Evolutionary conservation across 2,888 invertebrate species (phyloP).

Genomic region (Acronicta leporina): DNA sequence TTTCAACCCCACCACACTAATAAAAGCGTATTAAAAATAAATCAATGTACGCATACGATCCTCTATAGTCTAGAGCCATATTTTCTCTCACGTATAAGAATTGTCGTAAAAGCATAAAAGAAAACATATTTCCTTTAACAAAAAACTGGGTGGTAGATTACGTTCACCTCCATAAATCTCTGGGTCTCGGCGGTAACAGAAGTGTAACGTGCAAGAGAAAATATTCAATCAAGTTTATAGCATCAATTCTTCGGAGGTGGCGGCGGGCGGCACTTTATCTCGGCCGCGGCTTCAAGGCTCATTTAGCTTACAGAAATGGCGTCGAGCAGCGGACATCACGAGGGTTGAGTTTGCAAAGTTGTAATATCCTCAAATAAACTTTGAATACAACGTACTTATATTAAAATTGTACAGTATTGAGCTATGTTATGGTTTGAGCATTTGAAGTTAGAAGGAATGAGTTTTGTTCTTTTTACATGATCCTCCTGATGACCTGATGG

Average conservation of each 20-base stretch:
- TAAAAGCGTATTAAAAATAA: slow-evolving; percentile 38
- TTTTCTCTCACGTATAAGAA: slow-evolving; percentile 8
- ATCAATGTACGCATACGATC: slow-evolving; percentile 10
- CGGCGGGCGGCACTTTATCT: slow-evolving; percentile 61
- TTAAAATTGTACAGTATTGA: slow-evolving; percentile 13
- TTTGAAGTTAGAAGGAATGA: background rate
- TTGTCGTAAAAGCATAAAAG: slow-evolving; percentile 38
- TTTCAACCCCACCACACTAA: slow-evolving; percentile 1
- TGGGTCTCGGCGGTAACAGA: slow-evolving; percentile 47
- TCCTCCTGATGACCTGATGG: background rate
- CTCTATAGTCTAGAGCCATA: slow-evolving; percentile 21
- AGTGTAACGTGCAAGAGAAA: slow-evolving; percentile 64
- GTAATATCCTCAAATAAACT: slow-evolving; percentile 52
- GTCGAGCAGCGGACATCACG: slow-evolving; percentile 38
- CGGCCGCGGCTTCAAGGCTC: slow-evolving; percentile 66
- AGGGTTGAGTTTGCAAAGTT: slow-evolving; percentile 50
- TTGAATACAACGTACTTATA: slow-evolving; percentile 17
- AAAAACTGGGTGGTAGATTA: slow-evolving; percentile 52
- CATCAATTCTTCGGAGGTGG: slow-evolving; percentile 62
- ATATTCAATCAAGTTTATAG: slow-evolving; percentile 81
- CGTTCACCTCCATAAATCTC: slow-evolving; percentile 55
- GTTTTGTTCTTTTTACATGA: background rate
- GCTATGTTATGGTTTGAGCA: slow-evolving; percentile 1
- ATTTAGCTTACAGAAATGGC: slow-evolving; percentile 64
- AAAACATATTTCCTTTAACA: slow-evolving; percentile 51